Evolutionary conservation across 2,113 vertebrate species (phyloP).

Genomic region (Emydura subglobosa): DNA sequence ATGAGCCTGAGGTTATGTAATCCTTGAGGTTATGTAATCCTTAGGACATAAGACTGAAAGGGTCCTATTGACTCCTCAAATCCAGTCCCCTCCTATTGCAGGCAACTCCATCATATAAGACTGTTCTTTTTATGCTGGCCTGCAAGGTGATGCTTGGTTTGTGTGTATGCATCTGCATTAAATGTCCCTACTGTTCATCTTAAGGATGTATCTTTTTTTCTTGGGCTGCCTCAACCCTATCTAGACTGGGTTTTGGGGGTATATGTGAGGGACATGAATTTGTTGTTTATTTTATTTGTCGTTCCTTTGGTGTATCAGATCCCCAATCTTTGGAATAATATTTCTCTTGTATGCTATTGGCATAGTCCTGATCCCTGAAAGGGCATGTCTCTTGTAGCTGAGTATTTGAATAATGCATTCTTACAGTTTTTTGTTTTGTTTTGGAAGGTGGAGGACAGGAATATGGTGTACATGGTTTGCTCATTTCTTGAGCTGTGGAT

Average conservation of each 20-base stretch:
- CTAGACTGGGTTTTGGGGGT: background rate
- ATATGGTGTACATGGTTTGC: background rate
- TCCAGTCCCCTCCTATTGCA: background rate
- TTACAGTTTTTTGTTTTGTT: background rate
- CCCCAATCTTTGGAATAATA: background rate
- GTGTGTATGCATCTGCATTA: background rate
- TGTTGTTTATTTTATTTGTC: background rate
- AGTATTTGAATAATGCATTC: background rate
- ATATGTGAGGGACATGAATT: background rate
- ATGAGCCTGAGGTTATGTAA: background rate
- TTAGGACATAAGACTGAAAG: background rate
- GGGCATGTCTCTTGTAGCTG: background rate
- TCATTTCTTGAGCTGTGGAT: background rate
- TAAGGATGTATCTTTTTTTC: background rate
- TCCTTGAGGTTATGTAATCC: background rate
- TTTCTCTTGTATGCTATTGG: background rate
- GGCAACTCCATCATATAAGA: background rate
- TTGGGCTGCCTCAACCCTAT: background rate
- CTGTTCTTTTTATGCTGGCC: fast-evolving
- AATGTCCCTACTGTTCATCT: background rate
- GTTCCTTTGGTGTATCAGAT: background rate
- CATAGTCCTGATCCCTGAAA: background rate
- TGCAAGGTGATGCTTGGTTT: fast-evolving
- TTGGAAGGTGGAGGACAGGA: background rate
- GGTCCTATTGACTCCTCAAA: background rate